Evolutionary conservation across 2,888 invertebrate genomes (phyloP), one percentile per base, ranked within the genome.

Genomic region (Oasisia sp.): DNA sequence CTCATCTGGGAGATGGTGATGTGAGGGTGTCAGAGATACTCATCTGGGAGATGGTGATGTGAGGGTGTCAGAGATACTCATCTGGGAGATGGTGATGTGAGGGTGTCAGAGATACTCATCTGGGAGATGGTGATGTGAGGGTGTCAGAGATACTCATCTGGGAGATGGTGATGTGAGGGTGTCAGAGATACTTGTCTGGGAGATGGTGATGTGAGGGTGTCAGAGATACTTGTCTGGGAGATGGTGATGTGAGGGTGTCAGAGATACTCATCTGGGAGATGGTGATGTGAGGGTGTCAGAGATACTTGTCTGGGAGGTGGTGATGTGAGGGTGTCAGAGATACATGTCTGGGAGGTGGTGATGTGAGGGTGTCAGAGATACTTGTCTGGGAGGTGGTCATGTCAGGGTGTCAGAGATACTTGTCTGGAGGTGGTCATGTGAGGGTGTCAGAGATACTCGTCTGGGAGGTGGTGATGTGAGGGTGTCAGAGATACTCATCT

Each of bases 171-270:
- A 50, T 74, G 19, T 74, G 27, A 19, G 74, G 74, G 74, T n/a
- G 74, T 74, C 94, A 32, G 95, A 96, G 94, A 95, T 96, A 74
- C 93, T 95, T 74, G 91, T 95, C 12, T 95, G 95, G 95, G 94
- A 95, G n/a, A 94, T 95, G 14, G 32, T 32, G 45, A 89, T 93
- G 12, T 94, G 50, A 50, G 50, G 50, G 50, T 50, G 50, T 50
- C 50, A 12, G 12, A 50, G 50, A 50, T 50, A 50, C 50, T 50
- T 14, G 0, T 50, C 14, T 50, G 50, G 50, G 50, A 50, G 50
- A 9, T 9, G 3, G 50, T 50, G 50, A 11, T 14, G 50, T 50
- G 50, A 50, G 50, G 50, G 50, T 9, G 50, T 50, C 14, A 50
- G 50, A 50, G 50, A 9, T 50, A 50, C 50, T 50, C 9, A 9